A percentile compares a stretch with the other conserved stretches of the same genome.
Evolutionary conservation across 2,888 invertebrate genomes (phyloP).

Genomic region (Agrochola lychnidis): DNA sequence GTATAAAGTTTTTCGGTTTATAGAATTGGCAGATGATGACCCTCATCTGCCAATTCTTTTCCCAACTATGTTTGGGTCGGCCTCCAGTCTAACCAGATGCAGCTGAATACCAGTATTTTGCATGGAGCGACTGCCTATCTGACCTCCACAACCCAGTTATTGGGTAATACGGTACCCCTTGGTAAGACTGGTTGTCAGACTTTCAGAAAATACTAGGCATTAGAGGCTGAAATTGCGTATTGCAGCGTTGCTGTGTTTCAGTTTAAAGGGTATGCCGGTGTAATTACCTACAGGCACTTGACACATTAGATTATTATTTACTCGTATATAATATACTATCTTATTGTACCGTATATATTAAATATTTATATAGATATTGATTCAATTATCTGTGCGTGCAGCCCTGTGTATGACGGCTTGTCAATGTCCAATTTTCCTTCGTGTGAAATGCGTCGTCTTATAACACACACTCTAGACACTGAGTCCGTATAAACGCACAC

Average conservation of each 20-base stretch:
- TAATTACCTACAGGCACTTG: background rate
- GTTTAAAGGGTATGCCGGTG: background rate
- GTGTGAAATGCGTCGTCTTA: slow-evolving; percentile 1
- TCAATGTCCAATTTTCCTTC: slow-evolving; percentile 27
- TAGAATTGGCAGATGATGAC: no score
- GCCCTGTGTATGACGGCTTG: slow-evolving; percentile 19
- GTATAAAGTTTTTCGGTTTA: no score
- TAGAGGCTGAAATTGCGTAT: background rate
- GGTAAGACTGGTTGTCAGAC: no score
- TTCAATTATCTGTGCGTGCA: slow-evolving; percentile 26
- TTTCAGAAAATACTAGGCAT: no score
- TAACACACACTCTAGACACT: background rate
- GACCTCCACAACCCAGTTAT: no score
- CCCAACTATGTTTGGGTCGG: no score
- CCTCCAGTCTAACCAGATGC: no score
- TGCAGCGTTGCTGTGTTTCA: slow-evolving; percentile 3
- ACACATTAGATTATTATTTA: background rate
- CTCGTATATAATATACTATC: background rate
- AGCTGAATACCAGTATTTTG: no score
- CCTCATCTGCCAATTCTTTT: no score
- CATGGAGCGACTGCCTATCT: no score
- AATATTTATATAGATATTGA: slow-evolving; percentile 14
- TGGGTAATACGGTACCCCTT: no score
- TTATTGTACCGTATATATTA: background rate
- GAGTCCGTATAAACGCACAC: background rate